Evolutionary conservation across 2,797 vertebrate genomes (phyloP), one percentile per base, ranked within the genome.

Genomic region (Centropyge bicolor): DNA sequence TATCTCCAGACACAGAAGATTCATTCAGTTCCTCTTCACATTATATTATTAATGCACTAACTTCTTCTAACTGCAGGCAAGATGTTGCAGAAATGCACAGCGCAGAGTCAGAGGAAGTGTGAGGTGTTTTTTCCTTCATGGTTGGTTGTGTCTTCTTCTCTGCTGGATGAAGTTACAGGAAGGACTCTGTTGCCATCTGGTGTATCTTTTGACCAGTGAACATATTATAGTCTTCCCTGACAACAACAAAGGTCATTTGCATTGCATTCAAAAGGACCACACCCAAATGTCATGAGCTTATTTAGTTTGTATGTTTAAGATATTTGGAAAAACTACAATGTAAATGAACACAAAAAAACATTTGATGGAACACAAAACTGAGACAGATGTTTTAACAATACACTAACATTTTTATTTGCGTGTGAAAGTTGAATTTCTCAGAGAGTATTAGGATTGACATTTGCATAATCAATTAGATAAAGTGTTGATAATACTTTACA

Each of bases 401-500:
- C 52, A 86, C 61, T 74, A n/a, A 78, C 38, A 63, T 68, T 73
- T 91, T 85, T 88, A 82, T 91, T 91, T 87, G 55, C 66, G 85
- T 16, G 40, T 67, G 48, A 74, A 81, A 82, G 54, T 59, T 74
- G n/a, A 49, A 81, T 57, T 74, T 79, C 3, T 81, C 9, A 57
- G 27, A 82, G 49, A 9, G 67, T 38, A 60, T 67, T 52, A 74
- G 36, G 45, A 69, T 45, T 68, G 74, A 54, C 62, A 73, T 80
- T 89, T 62, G 74, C 63, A 81, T 49, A 22, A 83, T 83, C 80
- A 87, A 67, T 90, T 68, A 46, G 60, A 81, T 60, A 78, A 81
- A 82, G 78, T 36, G 43, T 66, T 70, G 52, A 89, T 92, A 93
- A 93, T 93, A 93, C 90, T 93, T 92, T 82, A 92, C 80, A 92